Conservation (phyloP, 2,888 invertebrate species). For the Noctua pronuba region DNA sequence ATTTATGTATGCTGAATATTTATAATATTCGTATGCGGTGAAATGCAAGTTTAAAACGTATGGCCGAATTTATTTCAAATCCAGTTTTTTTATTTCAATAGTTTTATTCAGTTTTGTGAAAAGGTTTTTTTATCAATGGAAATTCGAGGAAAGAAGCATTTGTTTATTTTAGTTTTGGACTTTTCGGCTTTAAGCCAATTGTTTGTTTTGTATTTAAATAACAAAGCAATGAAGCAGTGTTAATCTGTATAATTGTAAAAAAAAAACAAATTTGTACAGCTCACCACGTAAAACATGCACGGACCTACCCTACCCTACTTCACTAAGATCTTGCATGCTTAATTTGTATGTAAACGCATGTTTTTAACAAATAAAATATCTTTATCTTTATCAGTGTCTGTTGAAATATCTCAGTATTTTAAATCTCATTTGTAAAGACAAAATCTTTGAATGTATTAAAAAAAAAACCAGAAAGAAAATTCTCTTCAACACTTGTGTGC, state of each 20-base stretch:
- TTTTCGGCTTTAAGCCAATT: background rate
- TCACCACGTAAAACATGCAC: no score
- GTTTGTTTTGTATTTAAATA: no score
- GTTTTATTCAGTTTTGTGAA: constrained; percentile 17
- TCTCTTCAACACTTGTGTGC: constrained; percentile 2
- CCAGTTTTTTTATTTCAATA: constrained; percentile 19
- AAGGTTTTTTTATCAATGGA: background rate
- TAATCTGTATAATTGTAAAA: no score
- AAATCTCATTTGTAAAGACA: background rate
- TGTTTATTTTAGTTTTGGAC: background rate
- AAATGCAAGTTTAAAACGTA: constrained; percentile 41
- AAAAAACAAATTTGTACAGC: no score
- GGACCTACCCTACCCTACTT: no score
- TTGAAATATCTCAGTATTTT: no score
- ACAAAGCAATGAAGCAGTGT: no score
- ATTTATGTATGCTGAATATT: constrained; percentile 47
- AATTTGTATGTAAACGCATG: no score
- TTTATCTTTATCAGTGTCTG: no score
- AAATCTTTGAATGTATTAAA: background rate
- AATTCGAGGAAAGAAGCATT: background rate
- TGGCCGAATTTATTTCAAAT: constrained; percentile 28
- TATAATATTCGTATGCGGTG: constrained; percentile 32
- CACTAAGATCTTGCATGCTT: no score
- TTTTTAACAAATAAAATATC: no score
- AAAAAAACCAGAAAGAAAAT: background rate